Evolutionary conservation across 2,888 invertebrate species (phyloP).

Genomic region (Ptychoptera albimana): DNA sequence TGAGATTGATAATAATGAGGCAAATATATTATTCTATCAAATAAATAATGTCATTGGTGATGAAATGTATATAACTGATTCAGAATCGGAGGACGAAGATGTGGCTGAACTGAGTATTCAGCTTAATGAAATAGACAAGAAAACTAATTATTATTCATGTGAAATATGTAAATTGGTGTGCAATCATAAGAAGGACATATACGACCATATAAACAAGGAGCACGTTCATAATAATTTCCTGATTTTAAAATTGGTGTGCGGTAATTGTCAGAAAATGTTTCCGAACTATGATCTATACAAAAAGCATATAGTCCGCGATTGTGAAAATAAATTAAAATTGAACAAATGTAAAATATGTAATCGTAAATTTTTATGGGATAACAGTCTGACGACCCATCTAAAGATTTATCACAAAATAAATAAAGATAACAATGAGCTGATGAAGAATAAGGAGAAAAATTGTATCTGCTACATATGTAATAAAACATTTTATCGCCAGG

Average conservation of each 20-base stretch:
- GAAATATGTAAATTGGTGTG: slow-evolving; percentile 21
- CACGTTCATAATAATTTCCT: slow-evolving; percentile 33
- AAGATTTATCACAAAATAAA: slow-evolving; percentile 25
- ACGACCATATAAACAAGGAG: slow-evolving; percentile 21
- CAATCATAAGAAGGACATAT: slow-evolving; percentile 21
- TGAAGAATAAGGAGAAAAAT: slow-evolving; percentile 21
- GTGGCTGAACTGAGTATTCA: background rate
- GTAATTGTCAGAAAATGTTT: slow-evolving; percentile 36
- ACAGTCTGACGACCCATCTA: slow-evolving; percentile 23
- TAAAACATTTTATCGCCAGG: slow-evolving; percentile 46
- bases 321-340: slow-evolving; percentile 17
- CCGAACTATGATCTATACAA: slow-evolving; percentile 34
- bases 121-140: slow-evolving; percentile 1
- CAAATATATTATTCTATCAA: slow-evolving; percentile 16
- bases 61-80: slow-evolving; percentile 24
- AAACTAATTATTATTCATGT: slow-evolving; percentile 7
- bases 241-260: slow-evolving; percentile 26
- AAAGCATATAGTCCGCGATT: slow-evolving; percentile 34
- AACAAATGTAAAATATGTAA: slow-evolving; percentile 21
- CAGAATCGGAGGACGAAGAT: slow-evolving; percentile 25
- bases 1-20: slow-evolving; percentile 3
- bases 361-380: slow-evolving; percentile 26
- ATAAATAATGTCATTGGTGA: slow-evolving; percentile 21
- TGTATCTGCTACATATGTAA: slow-evolving; percentile 45
- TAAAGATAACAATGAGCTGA: slow-evolving; percentile 17